Conservation (phyloP, 2,113 vertebrate species). For the Fregata magnificens region DNA sequence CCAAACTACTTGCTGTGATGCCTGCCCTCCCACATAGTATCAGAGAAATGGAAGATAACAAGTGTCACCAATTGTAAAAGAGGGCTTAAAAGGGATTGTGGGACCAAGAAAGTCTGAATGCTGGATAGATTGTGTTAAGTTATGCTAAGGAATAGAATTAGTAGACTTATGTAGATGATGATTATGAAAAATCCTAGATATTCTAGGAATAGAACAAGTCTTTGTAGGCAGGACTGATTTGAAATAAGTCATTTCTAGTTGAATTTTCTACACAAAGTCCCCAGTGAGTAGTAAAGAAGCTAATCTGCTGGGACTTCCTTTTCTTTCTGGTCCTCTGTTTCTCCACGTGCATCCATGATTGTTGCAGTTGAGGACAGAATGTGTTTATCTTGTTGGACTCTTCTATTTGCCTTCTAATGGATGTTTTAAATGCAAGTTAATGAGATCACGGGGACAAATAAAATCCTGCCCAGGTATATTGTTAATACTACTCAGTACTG, state of each 20-base stretch:
- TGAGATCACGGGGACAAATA: background rate
- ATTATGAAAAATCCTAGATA: background rate
- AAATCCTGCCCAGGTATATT: background rate
- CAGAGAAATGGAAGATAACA: background rate
- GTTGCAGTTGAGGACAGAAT: background rate
- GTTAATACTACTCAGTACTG: background rate
- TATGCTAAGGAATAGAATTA: background rate
- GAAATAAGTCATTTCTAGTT: background rate
- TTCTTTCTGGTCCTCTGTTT: background rate
- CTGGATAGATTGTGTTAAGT: background rate
- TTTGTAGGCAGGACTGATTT: background rate
- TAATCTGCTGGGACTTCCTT: background rate
- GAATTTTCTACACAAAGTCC: background rate
- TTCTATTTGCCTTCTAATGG: background rate
- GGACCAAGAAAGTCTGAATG: background rate
- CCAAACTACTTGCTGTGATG: background rate
- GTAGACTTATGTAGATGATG: background rate
- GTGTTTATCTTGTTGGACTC: background rate
- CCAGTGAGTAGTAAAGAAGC: background rate
- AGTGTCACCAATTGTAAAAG: background rate
- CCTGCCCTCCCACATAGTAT: rapidly evolving
- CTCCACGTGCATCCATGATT: background rate
- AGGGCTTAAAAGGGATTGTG: background rate
- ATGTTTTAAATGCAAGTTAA: background rate
- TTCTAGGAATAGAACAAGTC: background rate